These are phyloP conservation scores for Ruditapes philippinarum DNA, from an alignment of 1,140 invertebrate species.

Conservation along the genomic window DNA sequence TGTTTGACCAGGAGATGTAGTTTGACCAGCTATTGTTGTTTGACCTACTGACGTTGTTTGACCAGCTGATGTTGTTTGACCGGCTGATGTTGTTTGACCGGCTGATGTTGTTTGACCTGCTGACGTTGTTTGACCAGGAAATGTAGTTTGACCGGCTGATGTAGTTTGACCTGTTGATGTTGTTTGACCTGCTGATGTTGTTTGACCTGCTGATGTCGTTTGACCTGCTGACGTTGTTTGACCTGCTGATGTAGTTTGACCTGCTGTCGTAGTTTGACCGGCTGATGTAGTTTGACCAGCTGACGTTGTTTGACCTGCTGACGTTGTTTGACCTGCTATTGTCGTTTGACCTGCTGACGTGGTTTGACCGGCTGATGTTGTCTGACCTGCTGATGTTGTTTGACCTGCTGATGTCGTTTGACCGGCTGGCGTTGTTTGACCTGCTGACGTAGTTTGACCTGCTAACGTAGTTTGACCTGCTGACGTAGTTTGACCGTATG, in stretches of 20 bases:
- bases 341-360: background rate
- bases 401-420: background rate
- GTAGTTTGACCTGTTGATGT: background rate
- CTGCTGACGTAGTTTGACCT: background rate
- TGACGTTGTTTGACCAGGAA: background rate
- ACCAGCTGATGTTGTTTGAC: slow-evolving; percentile 14
- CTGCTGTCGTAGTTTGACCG: background rate
- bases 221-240: slow-evolving; percentile 5
- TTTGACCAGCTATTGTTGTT: background rate
- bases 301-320: background rate
- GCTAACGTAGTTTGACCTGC: slow-evolving; percentile 6
- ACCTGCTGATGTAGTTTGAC: slow-evolving; percentile 19
- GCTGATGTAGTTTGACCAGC: background rate
- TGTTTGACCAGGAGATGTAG: background rate
- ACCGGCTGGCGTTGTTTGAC: background rate
- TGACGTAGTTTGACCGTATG: background rate
- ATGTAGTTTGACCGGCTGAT: slow-evolving; percentile 11
- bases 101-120: slow-evolving; percentile 12
- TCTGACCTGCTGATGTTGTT: background rate
- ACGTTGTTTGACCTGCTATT: background rate
- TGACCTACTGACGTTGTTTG: slow-evolving; percentile 4
- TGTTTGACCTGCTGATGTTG: slow-evolving; percentile 15
- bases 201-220: slow-evolving; percentile 7
- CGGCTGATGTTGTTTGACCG: slow-evolving; percentile 9
- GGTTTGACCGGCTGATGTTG: background rate